Conservation (phyloP, 2,797 vertebrate species). For the Pelobates cultripes region DNA sequence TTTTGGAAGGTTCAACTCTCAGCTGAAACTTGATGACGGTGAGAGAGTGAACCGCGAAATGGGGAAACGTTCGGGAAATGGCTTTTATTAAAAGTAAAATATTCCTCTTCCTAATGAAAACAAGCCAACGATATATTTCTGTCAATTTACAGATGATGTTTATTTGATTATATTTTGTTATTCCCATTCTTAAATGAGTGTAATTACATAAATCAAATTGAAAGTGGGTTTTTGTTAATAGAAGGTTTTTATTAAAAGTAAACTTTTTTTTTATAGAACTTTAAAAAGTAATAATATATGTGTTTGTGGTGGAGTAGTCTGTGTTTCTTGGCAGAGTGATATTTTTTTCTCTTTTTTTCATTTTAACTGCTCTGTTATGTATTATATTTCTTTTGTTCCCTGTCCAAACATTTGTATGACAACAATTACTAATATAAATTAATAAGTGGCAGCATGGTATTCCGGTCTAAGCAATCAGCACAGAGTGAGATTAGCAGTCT, state of each 20-base stretch:
- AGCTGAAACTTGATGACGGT: conserved; percentile 47
- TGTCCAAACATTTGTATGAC: neutral
- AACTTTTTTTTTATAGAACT: neutral
- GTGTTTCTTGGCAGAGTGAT: neutral
- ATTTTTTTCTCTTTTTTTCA: neutral
- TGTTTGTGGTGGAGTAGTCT: neutral
- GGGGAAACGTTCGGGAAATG: conserved; percentile 28
- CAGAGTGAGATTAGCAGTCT: too few species aligned
- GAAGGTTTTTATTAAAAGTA: neutral
- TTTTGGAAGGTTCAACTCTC: conserved; percentile 38
- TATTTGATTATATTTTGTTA: neutral
- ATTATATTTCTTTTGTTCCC: neutral
- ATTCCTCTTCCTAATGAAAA: conserved; percentile 41
- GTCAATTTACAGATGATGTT: neutral
- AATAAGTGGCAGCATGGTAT: too few species aligned
- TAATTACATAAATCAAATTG: neutral
- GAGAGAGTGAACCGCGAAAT: conserved; percentile 41
- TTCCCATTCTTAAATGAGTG: neutral
- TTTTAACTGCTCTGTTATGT: neutral
- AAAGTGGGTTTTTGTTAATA: neutral
- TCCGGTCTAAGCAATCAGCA: too few species aligned
- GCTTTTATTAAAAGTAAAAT: conserved; percentile 43
- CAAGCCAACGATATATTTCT: conserved; percentile 20
- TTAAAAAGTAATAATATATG: neutral
- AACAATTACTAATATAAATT: too few species aligned